Conservation (phyloP, 2,888 invertebrate genomes). For the Sphaeridia pumilis region DNA sequence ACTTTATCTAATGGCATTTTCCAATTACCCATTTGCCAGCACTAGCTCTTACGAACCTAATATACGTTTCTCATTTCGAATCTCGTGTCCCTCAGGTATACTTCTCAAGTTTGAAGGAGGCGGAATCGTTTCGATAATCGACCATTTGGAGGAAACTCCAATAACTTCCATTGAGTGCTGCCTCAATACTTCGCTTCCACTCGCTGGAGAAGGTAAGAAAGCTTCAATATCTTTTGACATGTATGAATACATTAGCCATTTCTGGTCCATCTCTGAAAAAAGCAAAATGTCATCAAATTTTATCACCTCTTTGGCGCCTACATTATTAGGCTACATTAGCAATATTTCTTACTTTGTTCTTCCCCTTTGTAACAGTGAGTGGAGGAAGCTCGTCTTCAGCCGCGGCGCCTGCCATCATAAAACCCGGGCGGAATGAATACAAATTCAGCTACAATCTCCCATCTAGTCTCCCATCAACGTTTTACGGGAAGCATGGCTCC, state of each 20-base stretch:
- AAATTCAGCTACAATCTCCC: constrained; percentile 10
- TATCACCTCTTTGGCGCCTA: too few species aligned
- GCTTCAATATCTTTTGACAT: background rate
- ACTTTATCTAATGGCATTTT: background rate
- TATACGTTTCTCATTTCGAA: too few species aligned
- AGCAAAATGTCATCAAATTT: constrained; percentile 1
- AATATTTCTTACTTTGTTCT: too few species aligned
- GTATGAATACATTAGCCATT: too few species aligned
- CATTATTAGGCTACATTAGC: too few species aligned
- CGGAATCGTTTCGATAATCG: constrained; percentile 7
- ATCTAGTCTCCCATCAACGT: constrained; percentile 1
- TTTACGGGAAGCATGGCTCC: constrained; percentile 9
- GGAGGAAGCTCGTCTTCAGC: too few species aligned
- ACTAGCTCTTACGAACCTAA: too few species aligned
- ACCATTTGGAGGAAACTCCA: constrained; percentile 13
- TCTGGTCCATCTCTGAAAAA: too few species aligned
- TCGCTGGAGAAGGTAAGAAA: constrained; percentile 11
- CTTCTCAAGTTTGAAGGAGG: constrained; percentile 12
- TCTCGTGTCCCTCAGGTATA: too few species aligned
- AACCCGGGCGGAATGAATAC: constrained; percentile 12
- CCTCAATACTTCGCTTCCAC: constrained; percentile 10
- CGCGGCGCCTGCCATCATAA: too few species aligned
- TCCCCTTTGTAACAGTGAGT: too few species aligned
- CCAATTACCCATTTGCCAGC: too few species aligned
- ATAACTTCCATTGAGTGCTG: constrained; percentile 10